Evolutionary conservation across 2,113 vertebrate genomes (phyloP).

Genomic region (Eulacestoma nigropectus): DNA sequence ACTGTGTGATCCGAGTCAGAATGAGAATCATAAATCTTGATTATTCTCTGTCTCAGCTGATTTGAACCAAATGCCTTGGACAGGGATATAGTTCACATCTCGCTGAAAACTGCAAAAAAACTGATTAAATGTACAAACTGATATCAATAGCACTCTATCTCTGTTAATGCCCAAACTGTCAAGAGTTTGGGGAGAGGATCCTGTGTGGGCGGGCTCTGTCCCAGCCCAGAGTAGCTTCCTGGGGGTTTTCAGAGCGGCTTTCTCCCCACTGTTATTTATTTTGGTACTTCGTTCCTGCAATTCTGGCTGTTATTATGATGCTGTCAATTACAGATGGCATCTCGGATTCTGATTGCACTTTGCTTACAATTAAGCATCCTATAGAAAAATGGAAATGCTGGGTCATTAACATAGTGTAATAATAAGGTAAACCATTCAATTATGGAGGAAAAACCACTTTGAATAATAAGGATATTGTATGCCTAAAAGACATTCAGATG

Average conservation of each 20-base stretch:
- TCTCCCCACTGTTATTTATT: not conserved
- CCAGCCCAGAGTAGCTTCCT: not conserved
- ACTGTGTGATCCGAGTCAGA: constrained; percentile 57
- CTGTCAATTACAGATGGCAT: constrained; percentile 66
- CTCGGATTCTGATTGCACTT: constrained; percentile 59
- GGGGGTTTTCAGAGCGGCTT: not conserved
- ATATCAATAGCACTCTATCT: constrained; percentile 66
- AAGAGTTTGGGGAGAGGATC: not conserved
- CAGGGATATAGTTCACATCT: constrained; percentile 68
- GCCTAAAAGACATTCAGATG: constrained; percentile 67
- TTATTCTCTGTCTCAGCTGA: constrained; percentile 75
- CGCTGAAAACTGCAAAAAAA: constrained; percentile 69
- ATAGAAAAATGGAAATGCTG: constrained; percentile 66
- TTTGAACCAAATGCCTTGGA: constrained; percentile 71
- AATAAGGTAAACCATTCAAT: constrained; percentile 71
- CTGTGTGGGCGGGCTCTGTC: not conserved
- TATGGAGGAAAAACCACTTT: constrained; percentile 58
- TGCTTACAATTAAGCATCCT: constrained; percentile 64
- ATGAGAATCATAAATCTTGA: constrained; percentile 77
- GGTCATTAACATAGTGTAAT: constrained; percentile 66
- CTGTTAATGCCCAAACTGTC: constrained; percentile 56
- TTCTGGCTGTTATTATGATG: constrained; percentile 63
- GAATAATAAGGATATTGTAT: constrained; percentile 72
- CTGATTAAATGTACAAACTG: constrained; percentile 76
- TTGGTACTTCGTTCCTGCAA: not conserved